Base-by-base conservation (phyloP, 1,140 invertebrate species). In the Steinernema khuongi region DNA sequence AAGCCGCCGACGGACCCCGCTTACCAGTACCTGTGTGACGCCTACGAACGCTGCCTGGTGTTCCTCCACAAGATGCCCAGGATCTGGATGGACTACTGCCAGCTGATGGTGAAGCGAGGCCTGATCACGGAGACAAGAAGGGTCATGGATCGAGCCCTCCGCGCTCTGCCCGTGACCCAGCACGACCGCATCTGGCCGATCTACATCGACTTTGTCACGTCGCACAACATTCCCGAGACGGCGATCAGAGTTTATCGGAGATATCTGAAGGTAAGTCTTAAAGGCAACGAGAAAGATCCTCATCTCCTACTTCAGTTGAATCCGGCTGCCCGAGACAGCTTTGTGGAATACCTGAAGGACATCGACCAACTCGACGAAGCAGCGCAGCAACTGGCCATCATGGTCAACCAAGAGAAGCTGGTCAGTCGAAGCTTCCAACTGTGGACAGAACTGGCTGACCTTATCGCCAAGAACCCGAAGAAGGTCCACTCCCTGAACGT, bases 1-100 rank as follows among this genome's bases (percentile, higher is more conserved):
- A 89, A 89, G 68, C 92, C 91, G 83, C 90, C 95, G 67, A 92
- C 89, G 70, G 93, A 96, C 88, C 90, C 91, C 7, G 88, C 89
- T 31, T 95, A 91, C 87, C 93, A 97, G 88, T 91, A 94, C 88
- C 91, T 96, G 0, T 97, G 96, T 83, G 95, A 94, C 88, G 92
- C 92, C 14, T 97, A 95, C 88, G 96, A 99, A 87, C 88, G 96
- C 78, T 90, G 94, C 1, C 87, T 99, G 0, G 94, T 97, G 0
- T 97, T 96, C 85, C 97, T 99, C 95, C 94, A 99, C 86, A 98
- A 98, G 90, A 99, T 99, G 96, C 96, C 96, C 14, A 88, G 95
- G 77, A 96, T 99, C 75, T 99, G 96, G 96, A 91, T 97, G 87
- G 94, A 97, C 83, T 99, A 97, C 86, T 94, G 93, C 78, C 89